phyloP scores from a whole-genome alignment of 2,797 vertebrate genomes.

The Gallinago solitaria region DNA sequence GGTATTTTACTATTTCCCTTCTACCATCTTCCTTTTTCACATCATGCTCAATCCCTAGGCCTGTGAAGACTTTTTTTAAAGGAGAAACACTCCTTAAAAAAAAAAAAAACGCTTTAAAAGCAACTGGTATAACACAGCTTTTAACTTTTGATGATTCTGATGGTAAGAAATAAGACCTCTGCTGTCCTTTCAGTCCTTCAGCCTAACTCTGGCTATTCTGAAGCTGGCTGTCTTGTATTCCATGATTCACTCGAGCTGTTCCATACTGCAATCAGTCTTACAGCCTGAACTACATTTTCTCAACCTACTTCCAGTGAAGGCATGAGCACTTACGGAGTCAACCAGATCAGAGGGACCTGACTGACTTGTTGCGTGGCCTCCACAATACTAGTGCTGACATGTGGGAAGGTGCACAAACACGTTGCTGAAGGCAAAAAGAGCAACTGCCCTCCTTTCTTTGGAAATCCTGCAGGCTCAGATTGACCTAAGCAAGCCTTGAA shows the following conservation, averaged over 20 bases:
- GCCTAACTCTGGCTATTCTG: neutral
- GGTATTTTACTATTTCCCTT: neutral
- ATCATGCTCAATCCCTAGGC: neutral
- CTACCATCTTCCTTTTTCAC: neutral
- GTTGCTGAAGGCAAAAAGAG: neutral
- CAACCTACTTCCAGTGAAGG: neutral
- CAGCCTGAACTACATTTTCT: neutral
- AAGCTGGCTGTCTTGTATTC: neutral
- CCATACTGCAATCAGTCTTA: neutral
- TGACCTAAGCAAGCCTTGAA: neutral
- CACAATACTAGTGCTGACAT: neutral
- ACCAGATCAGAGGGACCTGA: neutral
- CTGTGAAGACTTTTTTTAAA: neutral
- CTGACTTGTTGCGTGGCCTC: conserved; percentile 5
- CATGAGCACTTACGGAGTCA: neutral
- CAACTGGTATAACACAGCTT: neutral
- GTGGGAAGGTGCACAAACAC: neutral
- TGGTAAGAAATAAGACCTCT: neutral
- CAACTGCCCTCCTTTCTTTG: neutral
- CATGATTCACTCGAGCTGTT: neutral
- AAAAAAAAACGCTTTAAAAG: neutral
- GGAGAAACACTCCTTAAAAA: neutral
- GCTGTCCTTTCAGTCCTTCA: neutral
- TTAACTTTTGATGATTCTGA: neutral
- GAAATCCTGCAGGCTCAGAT: neutral